phyloP scores from a whole-genome alignment of 2,888 invertebrate genomes.

The Orchesellides sinensis region DNA sequence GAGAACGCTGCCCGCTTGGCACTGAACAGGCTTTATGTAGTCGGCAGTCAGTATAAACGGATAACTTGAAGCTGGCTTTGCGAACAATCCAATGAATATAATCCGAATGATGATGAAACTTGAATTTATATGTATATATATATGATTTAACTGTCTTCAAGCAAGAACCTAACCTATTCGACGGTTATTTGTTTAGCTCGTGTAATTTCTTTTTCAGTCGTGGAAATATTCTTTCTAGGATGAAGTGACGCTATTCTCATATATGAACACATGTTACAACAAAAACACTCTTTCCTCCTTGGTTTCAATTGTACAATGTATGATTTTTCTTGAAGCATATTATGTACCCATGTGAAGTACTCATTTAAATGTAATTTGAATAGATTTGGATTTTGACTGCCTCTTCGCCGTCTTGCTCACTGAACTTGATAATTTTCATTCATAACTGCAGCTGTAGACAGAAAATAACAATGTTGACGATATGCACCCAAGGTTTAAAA shows the following conservation, averaged over 20 bases:
- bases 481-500: constrained; percentile 25
- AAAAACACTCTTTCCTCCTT: constrained; percentile 29
- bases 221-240: background rate
- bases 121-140: too few relatives aligned
- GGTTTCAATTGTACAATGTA: background rate
- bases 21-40: too few relatives aligned
- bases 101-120: too few relatives aligned
- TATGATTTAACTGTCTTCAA: too few relatives aligned
- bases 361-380: constrained; percentile 62
- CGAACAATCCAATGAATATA: too few relatives aligned
- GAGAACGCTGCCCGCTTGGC: too few relatives aligned
- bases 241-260: background rate
- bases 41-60: too few relatives aligned
- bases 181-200: constrained; percentile 40
- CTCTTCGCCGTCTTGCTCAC: constrained; percentile 50
- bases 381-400: constrained; percentile 5
- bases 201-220: constrained; percentile 20
- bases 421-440: constrained; percentile 62
- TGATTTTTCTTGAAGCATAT: constrained; percentile 10
- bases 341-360: constrained; percentile 39
- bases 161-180: background rate
- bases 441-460: constrained; percentile 4
- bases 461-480: constrained; percentile 23
- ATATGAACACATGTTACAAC: constrained; percentile 33
- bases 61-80: too few relatives aligned